Conservation (phyloP, 2,113 vertebrate genomes). For the Tupaia chinensis region DNA sequence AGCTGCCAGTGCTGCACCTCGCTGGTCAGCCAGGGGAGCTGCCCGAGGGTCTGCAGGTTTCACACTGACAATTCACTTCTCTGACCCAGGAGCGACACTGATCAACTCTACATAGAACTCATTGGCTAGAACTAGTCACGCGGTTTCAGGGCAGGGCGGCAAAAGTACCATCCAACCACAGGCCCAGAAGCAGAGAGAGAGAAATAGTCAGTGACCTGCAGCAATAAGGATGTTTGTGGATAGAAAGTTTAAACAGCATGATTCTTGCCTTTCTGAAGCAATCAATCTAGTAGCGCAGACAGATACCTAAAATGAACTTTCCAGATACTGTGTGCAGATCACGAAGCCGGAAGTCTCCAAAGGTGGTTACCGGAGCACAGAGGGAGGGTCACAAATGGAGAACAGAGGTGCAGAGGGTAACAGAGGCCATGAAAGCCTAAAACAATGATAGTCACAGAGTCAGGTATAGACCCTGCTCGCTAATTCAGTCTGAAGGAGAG, state of each 20-base stretch:
- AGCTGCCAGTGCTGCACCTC: background rate
- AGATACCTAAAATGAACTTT: background rate
- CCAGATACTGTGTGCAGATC: background rate
- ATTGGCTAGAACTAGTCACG: background rate
- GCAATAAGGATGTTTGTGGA: background rate
- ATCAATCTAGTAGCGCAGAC: background rate
- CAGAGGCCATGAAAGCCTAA: background rate
- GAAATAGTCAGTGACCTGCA: background rate
- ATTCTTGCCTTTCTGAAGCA: background rate
- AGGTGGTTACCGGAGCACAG: background rate
- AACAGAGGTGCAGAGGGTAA: background rate
- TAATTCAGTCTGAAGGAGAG: background rate
- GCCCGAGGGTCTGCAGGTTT: background rate
- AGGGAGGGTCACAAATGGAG: background rate
- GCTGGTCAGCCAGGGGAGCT: background rate
- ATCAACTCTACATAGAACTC: background rate
- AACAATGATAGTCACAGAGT: background rate
- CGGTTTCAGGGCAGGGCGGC: background rate
- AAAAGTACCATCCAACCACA: background rate
- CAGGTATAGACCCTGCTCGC: background rate
- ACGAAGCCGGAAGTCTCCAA: background rate
- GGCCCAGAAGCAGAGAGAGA: background rate
- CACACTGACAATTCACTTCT: background rate
- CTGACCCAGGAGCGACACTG: background rate
- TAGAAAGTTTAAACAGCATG: background rate